Percentiles rank a stretch among this genome's conserved stretches.
Evolutionary conservation across 2,113 vertebrate species (phyloP).

Genomic region (Pithys albifrons): DNA sequence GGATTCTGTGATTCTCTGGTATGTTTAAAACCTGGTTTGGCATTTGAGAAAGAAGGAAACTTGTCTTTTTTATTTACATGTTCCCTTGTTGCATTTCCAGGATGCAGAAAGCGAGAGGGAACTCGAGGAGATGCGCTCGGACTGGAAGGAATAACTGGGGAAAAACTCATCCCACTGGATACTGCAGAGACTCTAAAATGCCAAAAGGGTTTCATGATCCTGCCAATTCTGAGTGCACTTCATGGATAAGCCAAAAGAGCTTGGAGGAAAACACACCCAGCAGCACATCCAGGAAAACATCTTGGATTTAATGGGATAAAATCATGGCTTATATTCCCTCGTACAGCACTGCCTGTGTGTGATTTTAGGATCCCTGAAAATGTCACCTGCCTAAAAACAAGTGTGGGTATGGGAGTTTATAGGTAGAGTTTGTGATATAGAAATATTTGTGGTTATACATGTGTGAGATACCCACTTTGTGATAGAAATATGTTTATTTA

Average conservation of each 20-base stretch:
- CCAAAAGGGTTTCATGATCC: not conserved
- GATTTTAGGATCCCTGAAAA: not conserved
- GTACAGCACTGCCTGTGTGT: not conserved
- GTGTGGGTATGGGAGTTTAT: too few species aligned
- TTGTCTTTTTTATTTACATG: not conserved
- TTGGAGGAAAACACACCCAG: not conserved
- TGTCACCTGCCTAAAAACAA: not conserved
- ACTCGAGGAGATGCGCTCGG: constrained; percentile 60
- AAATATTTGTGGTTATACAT: not conserved
- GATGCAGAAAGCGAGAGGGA: constrained; percentile 70
- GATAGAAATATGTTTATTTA: not conserved
- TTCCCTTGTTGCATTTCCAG: constrained; percentile 39
- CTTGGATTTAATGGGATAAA: not conserved
- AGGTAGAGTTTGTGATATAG: not conserved
- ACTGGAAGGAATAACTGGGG: constrained; percentile 25
- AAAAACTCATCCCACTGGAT: not conserved
- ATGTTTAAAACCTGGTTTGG: not conserved
- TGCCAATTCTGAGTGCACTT: not conserved
- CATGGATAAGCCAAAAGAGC: not conserved
- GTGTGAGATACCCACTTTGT: not conserved
- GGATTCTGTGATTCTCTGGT: too few species aligned
- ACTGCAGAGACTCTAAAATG: not conserved
- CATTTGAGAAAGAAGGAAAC: not conserved
- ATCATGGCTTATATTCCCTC: not conserved
- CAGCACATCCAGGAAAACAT: not conserved